Conservation (phyloP, 2,888 invertebrate genomes). For the Stenotaenia linearis region DNA sequence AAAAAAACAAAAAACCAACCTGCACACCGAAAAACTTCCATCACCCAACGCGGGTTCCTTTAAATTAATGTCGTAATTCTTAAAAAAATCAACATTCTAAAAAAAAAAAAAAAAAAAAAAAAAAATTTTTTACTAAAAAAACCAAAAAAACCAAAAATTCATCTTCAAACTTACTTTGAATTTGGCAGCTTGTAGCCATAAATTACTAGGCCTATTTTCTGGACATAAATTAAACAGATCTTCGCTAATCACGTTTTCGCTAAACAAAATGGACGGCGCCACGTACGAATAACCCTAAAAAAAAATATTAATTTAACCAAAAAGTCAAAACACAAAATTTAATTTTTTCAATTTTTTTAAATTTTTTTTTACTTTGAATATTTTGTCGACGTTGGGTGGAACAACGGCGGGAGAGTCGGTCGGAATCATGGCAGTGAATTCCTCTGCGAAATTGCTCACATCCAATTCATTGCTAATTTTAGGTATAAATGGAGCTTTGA, state of each 20-base stretch:
- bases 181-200: slow-evolving; percentile 55
- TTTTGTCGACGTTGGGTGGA: slow-evolving; percentile 75
- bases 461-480: slow-evolving; percentile 75
- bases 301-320: no score
- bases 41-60: slow-evolving; percentile 69
- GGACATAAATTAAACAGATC: slow-evolving; percentile 56
- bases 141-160: no score
- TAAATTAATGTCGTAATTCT: slow-evolving; percentile 69
- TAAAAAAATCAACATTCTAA: slow-evolving; percentile 79
- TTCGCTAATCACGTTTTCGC: slow-evolving; percentile 68
- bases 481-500: slow-evolving; percentile 87
- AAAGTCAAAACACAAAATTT: no score
- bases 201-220: slow-evolving; percentile 54
- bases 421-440: slow-evolving; percentile 88
- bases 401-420: slow-evolving; percentile 86
- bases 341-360: no score
- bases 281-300: slow-evolving; percentile 86
- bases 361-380: slow-evolving; percentile 79
- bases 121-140: neutral
- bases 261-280: slow-evolving; percentile 82
- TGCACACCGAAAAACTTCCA: slow-evolving; percentile 81
- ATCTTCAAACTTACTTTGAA: slow-evolving; percentile 51
- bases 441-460: slow-evolving; percentile 92
- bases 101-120: slow-evolving; percentile 8
- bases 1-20: slow-evolving; percentile 41